phyloP scores from a whole-genome alignment of 2,797 vertebrate species.

The Paedocypris micromegethes region DNA sequence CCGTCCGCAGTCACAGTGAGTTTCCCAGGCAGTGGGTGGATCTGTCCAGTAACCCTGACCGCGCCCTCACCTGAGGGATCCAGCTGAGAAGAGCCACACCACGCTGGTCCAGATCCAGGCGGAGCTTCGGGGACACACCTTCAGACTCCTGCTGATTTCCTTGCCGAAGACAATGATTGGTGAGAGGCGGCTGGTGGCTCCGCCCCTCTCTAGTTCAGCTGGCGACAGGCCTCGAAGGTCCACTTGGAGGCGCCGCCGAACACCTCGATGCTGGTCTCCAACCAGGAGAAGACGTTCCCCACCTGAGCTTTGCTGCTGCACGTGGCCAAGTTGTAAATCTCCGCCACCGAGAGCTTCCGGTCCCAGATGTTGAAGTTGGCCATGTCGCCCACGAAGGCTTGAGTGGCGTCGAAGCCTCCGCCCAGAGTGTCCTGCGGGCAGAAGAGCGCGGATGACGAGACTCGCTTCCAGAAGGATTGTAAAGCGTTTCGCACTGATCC shows the following conservation, averaged over 20 bases:
- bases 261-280: conserved; percentile 88
- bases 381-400: conserved; percentile 92
- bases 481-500: no score
- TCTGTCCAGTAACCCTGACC: conserved; percentile 34
- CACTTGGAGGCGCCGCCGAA: conserved; percentile 93
- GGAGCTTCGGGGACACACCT: no score
- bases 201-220: conserved; percentile 78
- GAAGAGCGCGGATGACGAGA: no score
- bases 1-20: conserved; percentile 60
- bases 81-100: conserved; percentile 41
- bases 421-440: conserved; percentile 83
- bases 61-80: conserved; percentile 19
- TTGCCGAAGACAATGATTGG: neutral
- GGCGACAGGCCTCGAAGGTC: conserved; percentile 95
- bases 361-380: conserved; percentile 98
- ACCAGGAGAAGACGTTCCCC: conserved; percentile 93
- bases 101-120: neutral
- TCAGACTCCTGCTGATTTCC: no score
- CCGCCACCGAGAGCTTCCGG: conserved; percentile 84
- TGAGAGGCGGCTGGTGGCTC: conserved; percentile 49
- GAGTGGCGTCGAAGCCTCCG: conserved; percentile 93
- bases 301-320: conserved; percentile 91
- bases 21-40: conserved; percentile 60
- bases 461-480: no score
- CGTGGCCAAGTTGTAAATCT: conserved; percentile 91